Evolutionary conservation across 2,888 invertebrate species (phyloP).

Genomic region (Macaria notata): DNA sequence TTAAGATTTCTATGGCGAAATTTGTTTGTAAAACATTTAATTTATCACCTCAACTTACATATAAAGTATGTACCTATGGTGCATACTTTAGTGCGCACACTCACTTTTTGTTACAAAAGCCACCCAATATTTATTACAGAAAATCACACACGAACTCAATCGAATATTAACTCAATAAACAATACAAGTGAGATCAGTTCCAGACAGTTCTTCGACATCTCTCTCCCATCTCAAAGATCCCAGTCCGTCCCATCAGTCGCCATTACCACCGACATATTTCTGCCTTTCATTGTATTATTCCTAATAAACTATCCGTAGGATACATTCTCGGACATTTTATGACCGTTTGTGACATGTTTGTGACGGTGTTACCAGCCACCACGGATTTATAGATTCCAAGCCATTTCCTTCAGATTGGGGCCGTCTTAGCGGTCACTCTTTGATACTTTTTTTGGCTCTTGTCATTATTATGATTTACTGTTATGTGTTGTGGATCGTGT

Average conservation of each 20-base stretch:
- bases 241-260: slow-evolving; percentile 51
- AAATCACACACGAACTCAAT: no score
- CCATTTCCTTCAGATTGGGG: slow-evolving; percentile 62
- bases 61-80: no score
- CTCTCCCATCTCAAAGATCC: background rate
- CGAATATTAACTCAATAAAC: no score
- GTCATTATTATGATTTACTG: slow-evolving; percentile 56
- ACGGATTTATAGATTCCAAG: slow-evolving; percentile 68
- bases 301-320: slow-evolving; percentile 71
- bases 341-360: slow-evolving; percentile 77
- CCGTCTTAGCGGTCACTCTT: slow-evolving; percentile 56
- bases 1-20: no score
- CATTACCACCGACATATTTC: slow-evolving; percentile 50
- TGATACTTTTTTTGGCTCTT: slow-evolving; percentile 48
- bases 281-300: slow-evolving; percentile 59
- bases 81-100: no score
- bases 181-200: no score
- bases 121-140: no score
- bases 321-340: slow-evolving; percentile 67
- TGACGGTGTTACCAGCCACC: slow-evolving; percentile 65
- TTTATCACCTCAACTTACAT: no score
- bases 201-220: no score
- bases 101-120: no score
- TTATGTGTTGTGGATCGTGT: slow-evolving; percentile 44
- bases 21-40: no score